Evolutionary conservation across 1,140 invertebrate species (phyloP), one percentile per base, ranked within the genome.

Genomic region (Coelopa frigida): DNA sequence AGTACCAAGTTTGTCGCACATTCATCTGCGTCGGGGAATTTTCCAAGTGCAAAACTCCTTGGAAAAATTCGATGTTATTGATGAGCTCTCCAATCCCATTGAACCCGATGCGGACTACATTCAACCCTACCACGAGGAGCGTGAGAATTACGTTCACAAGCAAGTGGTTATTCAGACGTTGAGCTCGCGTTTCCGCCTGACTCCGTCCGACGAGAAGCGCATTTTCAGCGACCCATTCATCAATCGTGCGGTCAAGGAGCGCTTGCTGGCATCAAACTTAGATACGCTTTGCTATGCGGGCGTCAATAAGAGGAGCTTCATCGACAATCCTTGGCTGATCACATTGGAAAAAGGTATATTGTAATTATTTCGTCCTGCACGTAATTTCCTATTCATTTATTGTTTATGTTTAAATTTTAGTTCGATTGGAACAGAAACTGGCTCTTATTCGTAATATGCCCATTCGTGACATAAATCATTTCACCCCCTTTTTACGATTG

Each of bases 261-360:
- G 42, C 12, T 23, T 36, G 3, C 32, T 49, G 12, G 14, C 27
- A 1, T 12, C 12, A 2, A 44, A 50, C 3, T 5, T 68, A 32
- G 64, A 67, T 23, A 45, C 40, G 4, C 44, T 68, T 4, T 18
- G 47, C 22, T 2, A 52, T 17, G 55, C 53, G 40, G 66, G 62
- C 1, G 53, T 68, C 3, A 53, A 24, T 5, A 60, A 57, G 20
- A 42, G 46, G 5, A 63, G 54, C 27, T 51, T 68, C n/a, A 7
- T 68, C 1, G 57, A 65, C 17, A 58, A 68, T 50, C 61, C 64
- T 5, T 68, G 64, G 64, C 21, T 68, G 2, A 15, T 68, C 10
- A 51, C 54, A 1, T 29, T 60, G 14, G 57, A 64, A 5, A 50
- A 29, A 42, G 54, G 64, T 68, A 39, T n/a, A 53, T 45, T 50